A percentile compares a stretch with the other conserved stretches of the same genome.
phyloP scores from a whole-genome alignment of 2,888 invertebrate genomes.

The Drosophila yooni region DNA sequence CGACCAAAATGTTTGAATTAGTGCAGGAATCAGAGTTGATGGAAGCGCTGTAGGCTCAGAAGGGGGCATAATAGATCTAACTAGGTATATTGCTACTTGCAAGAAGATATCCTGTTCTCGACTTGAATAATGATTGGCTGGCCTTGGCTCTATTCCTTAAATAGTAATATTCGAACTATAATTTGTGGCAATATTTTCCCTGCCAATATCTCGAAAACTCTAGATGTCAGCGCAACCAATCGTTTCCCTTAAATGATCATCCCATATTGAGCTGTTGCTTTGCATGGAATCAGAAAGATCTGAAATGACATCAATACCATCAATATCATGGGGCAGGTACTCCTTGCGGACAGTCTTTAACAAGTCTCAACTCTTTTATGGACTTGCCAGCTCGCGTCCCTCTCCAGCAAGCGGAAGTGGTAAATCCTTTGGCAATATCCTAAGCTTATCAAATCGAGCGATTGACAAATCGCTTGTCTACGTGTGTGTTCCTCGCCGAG shows the following conservation, averaged over 20 bases:
- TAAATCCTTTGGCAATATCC: slow-evolving; percentile 46
- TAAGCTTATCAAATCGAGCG: slow-evolving; percentile 71
- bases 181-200: neutral
- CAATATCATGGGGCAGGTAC: neutral
- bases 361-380: slow-evolving; percentile 30
- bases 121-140: neutral
- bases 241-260: neutral
- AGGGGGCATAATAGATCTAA: no score
- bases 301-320: neutral
- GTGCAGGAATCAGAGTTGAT: neutral
- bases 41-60: neutral
- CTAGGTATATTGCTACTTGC: neutral
- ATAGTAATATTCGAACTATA: neutral
- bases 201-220: no score
- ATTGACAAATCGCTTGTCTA: slow-evolving; percentile 77
- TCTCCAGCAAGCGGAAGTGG: neutral
- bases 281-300: neutral
- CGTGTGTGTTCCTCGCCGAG: slow-evolving; percentile 58
- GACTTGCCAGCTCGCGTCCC: neutral
- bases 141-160: neutral
- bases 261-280: neutral
- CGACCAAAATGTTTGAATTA: neutral
- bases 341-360: slow-evolving; percentile 12
- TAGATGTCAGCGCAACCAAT: no score
- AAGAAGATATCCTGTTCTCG: neutral